These are phyloP conservation scores for Uropetala carovei DNA, from an alignment of 2,888 invertebrate genomes.

Conservation along the genomic window DNA sequence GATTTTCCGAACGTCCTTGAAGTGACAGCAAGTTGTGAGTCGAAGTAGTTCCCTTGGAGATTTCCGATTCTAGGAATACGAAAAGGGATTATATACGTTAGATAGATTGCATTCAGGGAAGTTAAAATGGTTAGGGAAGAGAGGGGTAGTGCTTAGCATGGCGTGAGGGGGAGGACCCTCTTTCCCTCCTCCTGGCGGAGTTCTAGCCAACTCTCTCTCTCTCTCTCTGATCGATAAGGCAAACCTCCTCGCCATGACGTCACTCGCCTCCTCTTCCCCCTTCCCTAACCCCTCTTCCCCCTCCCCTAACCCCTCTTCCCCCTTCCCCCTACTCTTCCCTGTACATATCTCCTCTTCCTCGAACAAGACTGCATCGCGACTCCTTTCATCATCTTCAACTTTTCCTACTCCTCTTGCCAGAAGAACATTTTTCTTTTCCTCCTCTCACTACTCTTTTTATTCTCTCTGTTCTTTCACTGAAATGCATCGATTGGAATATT, in stretches of 20 bases:
- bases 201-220: neutral
- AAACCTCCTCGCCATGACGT: conserved; percentile 43
- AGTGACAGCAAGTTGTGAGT: no score
- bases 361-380: neutral
- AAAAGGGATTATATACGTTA: no score
- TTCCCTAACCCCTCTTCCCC: neutral
- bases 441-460: no score
- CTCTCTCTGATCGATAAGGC: conserved; percentile 35
- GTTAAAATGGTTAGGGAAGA: neutral
- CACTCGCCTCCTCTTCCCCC: neutral
- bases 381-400: neutral
- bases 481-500: no score
- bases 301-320: neutral
- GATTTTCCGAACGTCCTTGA: no score
- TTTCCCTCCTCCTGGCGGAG: neutral
- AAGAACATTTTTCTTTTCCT: neutral
- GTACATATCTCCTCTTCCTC: neutral
- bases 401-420: neutral
- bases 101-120: no score
- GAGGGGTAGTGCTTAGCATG: neutral
- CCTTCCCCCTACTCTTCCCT: no score
- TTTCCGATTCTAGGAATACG: no score
- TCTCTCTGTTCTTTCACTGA: no score
- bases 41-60: no score
- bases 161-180: neutral